Conservation (phyloP, 1,140 invertebrate genomes). For the Halyomorpha halys region DNA sequence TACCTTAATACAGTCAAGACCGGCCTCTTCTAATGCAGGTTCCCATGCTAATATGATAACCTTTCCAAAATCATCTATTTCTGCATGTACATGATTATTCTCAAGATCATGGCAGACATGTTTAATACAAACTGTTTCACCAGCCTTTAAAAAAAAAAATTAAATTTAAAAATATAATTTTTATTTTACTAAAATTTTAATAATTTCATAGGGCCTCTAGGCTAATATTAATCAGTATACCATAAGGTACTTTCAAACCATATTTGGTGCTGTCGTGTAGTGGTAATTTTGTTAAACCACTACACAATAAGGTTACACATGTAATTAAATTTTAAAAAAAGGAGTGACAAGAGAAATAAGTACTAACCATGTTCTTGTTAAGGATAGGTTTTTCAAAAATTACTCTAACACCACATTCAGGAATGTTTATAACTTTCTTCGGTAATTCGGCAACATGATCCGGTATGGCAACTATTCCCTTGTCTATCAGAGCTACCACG, state of each 20-base stretch:
- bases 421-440: not conserved
- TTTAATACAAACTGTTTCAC: no score
- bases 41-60: not conserved
- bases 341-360: not conserved
- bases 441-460: not conserved
- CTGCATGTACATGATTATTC: not conserved
- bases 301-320: no score
- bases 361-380: not conserved
- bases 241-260: no score
- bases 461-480: not conserved
- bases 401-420: constrained; percentile 1
- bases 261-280: no score
- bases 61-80: not conserved
- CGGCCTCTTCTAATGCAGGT: not conserved
- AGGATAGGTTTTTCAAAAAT: constrained; percentile 1
- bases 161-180: no score
- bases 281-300: no score
- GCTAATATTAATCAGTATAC: no score
- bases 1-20: not conserved
- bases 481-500: not conserved
- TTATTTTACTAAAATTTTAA: no score
- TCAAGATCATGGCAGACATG: no score
- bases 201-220: no score
- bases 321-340: no score
- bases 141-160: no score